Base-by-base conservation (phyloP, 2,888 invertebrate species). In the Lacanobia wlatinum region DNA sequence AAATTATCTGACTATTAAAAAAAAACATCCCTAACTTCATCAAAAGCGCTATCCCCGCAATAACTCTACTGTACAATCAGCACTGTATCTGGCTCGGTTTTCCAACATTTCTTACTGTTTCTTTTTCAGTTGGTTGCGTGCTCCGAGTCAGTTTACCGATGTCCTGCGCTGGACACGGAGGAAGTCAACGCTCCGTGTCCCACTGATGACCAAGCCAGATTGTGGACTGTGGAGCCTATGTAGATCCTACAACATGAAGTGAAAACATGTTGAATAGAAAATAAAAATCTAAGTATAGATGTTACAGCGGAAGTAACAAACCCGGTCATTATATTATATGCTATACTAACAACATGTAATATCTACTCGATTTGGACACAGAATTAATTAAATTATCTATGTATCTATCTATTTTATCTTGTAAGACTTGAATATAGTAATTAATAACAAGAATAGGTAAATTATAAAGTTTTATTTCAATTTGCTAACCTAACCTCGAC, bases 141-240 rank as follows among this genome's bases (percentile, higher is more conserved):
- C 50, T 60, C 6, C 38, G 38, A 59, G 70, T 73, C 71, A 63
- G 81, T 83, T 84, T 78, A 78, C 50, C 68, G 55, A 68, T 82
- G 82, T 79, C 76, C 83, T 80, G 74, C 52, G 43, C 52, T 73
- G 73, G 68, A 68, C 70, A 63, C 76, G 66, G 73, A 69, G 83
- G 73, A 84, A 80, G 81, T 84, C 81, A 62, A 78, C 75, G 75
- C 69, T 75, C 75, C 61, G 67, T 69, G 81, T 70, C 67, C 63
- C 65, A 43, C 71, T 66, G 82, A 81, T 78, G 62, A 78, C 70
- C 61, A 79, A 34, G 52, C 14, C 59, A 71, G 84, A 82, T 83
- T 80, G 73, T 53, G 48, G 38, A 73, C 28, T 73, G 72, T 78
- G 46, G 63, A 65, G 48, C 55, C 60, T 79, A 40, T 63, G 48